These are phyloP conservation scores for Margarornis squamiger DNA, from an alignment of 2,797 vertebrate species.

Conservation along the genomic window DNA sequence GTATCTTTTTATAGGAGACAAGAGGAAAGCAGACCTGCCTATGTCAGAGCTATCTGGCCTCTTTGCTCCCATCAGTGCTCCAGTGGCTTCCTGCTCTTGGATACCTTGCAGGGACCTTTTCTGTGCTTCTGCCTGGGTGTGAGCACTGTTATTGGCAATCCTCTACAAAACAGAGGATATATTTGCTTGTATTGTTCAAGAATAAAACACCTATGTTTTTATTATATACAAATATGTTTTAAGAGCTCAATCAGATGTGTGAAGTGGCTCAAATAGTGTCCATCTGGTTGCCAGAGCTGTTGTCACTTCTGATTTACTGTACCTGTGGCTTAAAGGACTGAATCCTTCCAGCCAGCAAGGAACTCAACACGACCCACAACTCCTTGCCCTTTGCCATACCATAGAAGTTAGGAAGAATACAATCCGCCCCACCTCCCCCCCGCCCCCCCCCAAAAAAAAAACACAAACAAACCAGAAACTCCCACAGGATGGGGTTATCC, in stretches of 20 bases:
- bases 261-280: background rate
- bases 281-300: background rate
- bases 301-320: background rate
- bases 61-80: background rate
- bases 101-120: background rate
- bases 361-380: background rate
- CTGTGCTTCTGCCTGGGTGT: background rate
- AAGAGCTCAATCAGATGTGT: background rate
- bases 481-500: background rate
- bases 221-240: background rate
- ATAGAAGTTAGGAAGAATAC: background rate
- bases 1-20: background rate
- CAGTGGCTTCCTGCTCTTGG: background rate
- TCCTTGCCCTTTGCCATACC: background rate
- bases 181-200: background rate
- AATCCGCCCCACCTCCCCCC: too few relatives aligned
- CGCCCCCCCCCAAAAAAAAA: background rate
- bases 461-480: background rate
- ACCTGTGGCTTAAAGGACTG: background rate
- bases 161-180: background rate
- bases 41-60: background rate
- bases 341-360: background rate
- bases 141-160: background rate
- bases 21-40: background rate
- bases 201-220: background rate